Percentiles rank a stretch among this genome's conserved stretches.
Conservation (phyloP, 2,797 vertebrate species). For the Leucoraja ocellata region DNA sequence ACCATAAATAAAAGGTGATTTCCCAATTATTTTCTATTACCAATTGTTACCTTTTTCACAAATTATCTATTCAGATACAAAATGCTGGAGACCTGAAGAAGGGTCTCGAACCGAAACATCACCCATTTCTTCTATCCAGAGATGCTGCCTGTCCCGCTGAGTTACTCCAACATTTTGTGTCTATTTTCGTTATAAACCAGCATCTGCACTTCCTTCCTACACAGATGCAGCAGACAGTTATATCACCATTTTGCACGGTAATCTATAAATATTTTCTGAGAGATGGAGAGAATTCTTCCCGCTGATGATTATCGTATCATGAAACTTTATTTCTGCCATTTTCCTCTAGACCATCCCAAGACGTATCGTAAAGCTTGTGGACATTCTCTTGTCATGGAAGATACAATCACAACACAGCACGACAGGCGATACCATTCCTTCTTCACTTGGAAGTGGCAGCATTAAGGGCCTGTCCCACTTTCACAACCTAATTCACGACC, state of each 20-base stretch:
- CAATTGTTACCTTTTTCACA: neutral
- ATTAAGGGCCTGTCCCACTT: too few species aligned
- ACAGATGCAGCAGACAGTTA: neutral
- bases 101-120: too few species aligned
- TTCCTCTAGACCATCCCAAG: neutral
- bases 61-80: neutral
- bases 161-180: too few species aligned
- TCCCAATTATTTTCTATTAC: neutral
- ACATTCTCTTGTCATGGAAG: neutral
- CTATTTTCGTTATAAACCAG: too few species aligned
- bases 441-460: neutral
- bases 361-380: neutral
- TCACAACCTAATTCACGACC: too few species aligned
- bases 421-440: neutral
- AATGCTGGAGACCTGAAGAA: too few species aligned
- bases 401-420: neutral
- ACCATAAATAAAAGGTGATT: slow-evolving; percentile 1
- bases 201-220: too few species aligned
- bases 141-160: too few species aligned
- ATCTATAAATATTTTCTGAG: neutral
- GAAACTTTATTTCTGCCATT: neutral
- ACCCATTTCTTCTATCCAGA: too few species aligned
- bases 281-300: neutral
- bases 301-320: neutral
- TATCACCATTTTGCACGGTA: neutral